phyloP scores from a whole-genome alignment of 2,888 invertebrate species.

The Lissocephala sabroskyi region DNA sequence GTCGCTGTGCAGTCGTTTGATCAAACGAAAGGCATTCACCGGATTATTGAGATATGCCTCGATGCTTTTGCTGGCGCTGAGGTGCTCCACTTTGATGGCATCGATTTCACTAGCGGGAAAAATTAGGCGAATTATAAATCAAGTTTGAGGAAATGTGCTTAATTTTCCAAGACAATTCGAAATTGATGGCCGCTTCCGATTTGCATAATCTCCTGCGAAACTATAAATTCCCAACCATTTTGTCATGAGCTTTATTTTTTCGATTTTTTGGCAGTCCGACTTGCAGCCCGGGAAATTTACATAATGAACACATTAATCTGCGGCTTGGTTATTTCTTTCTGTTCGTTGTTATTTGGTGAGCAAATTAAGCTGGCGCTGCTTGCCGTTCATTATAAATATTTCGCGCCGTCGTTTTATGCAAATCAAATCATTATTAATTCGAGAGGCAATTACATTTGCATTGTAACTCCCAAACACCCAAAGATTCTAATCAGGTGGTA shows the following conservation, averaged over 20 bases:
- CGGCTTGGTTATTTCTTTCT: neutral
- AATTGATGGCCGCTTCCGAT: too few species aligned
- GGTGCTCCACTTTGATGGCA: conserved; percentile 82
- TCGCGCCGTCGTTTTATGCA: too few species aligned
- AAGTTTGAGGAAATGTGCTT: conserved; percentile 11
- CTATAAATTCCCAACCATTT: too few species aligned
- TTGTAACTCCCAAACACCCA: too few species aligned
- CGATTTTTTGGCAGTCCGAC: conserved; percentile 25
- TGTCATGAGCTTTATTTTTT: too few species aligned
- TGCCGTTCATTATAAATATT: too few species aligned
- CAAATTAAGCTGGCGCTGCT: conserved; percentile 1
- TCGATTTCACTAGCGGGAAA: conserved; percentile 72
- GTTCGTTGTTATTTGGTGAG: too few species aligned
- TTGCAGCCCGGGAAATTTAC: conserved; percentile 13
- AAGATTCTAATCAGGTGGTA: too few species aligned
- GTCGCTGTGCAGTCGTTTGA: conserved; percentile 93
- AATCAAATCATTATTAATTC: too few species aligned
- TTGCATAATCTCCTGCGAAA: too few species aligned
- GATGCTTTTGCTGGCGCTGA: conserved; percentile 80
- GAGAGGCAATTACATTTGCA: too few species aligned
- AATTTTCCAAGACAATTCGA: too few species aligned
- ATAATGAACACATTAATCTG: conserved; percentile 16
- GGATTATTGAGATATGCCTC: conserved; percentile 91
- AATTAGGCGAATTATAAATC: neutral
- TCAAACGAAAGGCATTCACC: conserved; percentile 93